These are phyloP conservation scores for Gallinago stenura DNA, from an alignment of 2,797 vertebrate genomes.

Conservation along the genomic window DNA sequence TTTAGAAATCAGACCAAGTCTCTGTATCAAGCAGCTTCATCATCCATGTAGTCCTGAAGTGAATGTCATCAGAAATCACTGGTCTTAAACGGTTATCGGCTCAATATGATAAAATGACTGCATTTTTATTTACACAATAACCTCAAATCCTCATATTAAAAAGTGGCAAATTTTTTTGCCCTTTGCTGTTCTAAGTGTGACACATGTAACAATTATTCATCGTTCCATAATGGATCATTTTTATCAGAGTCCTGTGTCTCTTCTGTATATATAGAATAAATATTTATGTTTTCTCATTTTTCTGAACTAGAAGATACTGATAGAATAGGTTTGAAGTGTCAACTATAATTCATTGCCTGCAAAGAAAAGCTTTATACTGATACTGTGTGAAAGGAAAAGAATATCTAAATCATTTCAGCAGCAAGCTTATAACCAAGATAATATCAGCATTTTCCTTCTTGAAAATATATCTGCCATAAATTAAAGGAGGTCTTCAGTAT, in stretches of 20 bases:
- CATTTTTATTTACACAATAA: constrained; percentile 66
- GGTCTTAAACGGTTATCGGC: constrained; percentile 3
- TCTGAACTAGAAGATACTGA: constrained; percentile 77
- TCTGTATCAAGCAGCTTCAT: neutral
- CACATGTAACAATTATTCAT: constrained; percentile 71
- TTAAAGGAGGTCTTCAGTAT: constrained; percentile 75
- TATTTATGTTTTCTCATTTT: constrained; percentile 84
- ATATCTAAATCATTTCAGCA: constrained; percentile 82
- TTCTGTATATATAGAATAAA: constrained; percentile 79
- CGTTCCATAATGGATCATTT: constrained; percentile 75
- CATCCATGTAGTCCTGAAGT: constrained; percentile 32
- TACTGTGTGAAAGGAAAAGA: constrained; percentile 67
- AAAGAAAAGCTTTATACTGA: constrained; percentile 76
- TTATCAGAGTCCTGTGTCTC: constrained; percentile 75
- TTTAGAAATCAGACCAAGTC: neutral
- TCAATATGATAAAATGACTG: constrained; percentile 9
- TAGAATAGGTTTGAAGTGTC: constrained; percentile 80
- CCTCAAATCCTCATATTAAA: constrained; percentile 63
- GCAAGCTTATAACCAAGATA: constrained; percentile 82
- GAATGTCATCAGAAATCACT: constrained; percentile 46
- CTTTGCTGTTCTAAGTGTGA: constrained; percentile 69
- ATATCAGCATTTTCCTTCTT: constrained; percentile 80
- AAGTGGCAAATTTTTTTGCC: constrained; percentile 57
- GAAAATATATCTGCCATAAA: constrained; percentile 80
- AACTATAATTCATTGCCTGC: constrained; percentile 82